Percentiles rank a stretch among this genome's conserved stretches.
phyloP scores from a whole-genome alignment of 2,888 invertebrate genomes.

The Thera obeliscata region DNA sequence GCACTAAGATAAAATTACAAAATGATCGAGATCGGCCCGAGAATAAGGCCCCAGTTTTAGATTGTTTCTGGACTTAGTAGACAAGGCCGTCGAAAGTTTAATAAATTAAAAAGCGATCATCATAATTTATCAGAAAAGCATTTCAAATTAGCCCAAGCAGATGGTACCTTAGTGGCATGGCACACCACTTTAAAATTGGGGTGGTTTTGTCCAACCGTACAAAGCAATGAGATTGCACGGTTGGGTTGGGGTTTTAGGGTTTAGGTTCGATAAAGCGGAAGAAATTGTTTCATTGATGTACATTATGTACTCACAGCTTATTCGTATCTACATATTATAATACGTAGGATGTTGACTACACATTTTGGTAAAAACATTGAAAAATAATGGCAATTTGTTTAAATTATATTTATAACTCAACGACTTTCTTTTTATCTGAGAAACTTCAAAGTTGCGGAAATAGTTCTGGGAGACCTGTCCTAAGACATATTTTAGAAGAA shows the following conservation, averaged over 20 bases:
- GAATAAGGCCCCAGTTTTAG: too few species aligned
- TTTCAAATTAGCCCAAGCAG: not conserved
- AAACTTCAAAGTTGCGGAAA: too few species aligned
- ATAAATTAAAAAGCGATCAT: not conserved
- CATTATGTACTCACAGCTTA: not conserved
- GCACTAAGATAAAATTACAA: too few species aligned
- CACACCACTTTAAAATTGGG: constrained; percentile 5
- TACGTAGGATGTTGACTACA: not conserved
- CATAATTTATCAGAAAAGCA: not conserved
- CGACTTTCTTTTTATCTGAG: too few species aligned
- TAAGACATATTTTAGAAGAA: too few species aligned
- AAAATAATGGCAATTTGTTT: too few species aligned
- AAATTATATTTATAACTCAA: too few species aligned
- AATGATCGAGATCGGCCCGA: too few species aligned
- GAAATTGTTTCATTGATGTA: constrained; percentile 1
- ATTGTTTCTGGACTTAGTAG: too few species aligned
- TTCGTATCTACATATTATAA: not conserved
- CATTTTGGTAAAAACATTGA: not conserved
- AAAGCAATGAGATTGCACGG: not conserved
- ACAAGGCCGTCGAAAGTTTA: not conserved
- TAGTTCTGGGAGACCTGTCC: too few species aligned
- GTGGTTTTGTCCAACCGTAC: constrained; percentile 2
- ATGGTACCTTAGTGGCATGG: not conserved
- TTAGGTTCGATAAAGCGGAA: constrained; percentile 12
- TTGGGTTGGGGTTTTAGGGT: not conserved